Percentiles rank a stretch among this genome's conserved stretches.
These are phyloP conservation scores for Tringa solitaria DNA, from an alignment of 2,113 vertebrate genomes.

Conservation along the genomic window DNA sequence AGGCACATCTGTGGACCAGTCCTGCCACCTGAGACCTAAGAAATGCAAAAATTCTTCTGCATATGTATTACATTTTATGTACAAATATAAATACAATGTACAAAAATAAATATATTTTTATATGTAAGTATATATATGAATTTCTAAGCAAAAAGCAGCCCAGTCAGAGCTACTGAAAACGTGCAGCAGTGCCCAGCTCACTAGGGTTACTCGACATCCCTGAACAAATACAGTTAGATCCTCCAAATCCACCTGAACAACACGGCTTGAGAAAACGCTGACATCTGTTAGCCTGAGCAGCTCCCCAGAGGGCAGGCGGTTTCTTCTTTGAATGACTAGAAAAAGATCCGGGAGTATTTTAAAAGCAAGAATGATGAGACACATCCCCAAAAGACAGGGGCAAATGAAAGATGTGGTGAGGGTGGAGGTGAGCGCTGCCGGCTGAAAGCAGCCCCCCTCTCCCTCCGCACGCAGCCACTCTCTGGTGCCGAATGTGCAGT, in stretches of 20 bases:
- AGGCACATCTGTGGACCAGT: rapidly evolving
- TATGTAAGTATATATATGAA: too few species aligned
- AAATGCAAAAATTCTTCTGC: neutral
- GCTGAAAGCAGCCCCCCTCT: neutral
- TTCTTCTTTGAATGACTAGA: neutral
- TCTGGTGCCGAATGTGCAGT: rapidly evolving
- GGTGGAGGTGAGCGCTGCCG: neutral
- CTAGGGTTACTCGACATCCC: neutral
- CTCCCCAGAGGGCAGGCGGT: neutral
- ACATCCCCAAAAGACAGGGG: neutral
- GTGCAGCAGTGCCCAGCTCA: neutral
- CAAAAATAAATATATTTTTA: neutral
- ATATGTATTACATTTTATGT: neutral
- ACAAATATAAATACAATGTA: neutral
- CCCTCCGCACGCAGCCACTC: rapidly evolving
- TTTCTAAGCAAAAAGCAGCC: neutral
- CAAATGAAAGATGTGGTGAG: neutral
- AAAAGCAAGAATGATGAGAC: neutral
- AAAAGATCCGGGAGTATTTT: neutral
- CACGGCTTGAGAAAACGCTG: neutral
- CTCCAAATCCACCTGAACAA: constrained; percentile 26
- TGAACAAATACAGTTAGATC: constrained; percentile 8
- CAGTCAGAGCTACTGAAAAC: neutral
- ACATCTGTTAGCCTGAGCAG: constrained; percentile 1
- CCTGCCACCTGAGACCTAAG: neutral